Percentiles rank a stretch among this genome's conserved stretches.
These are phyloP conservation scores for Patagioenas fasciata DNA, from an alignment of 2,113 vertebrate species.

Conservation along the genomic window DNA sequence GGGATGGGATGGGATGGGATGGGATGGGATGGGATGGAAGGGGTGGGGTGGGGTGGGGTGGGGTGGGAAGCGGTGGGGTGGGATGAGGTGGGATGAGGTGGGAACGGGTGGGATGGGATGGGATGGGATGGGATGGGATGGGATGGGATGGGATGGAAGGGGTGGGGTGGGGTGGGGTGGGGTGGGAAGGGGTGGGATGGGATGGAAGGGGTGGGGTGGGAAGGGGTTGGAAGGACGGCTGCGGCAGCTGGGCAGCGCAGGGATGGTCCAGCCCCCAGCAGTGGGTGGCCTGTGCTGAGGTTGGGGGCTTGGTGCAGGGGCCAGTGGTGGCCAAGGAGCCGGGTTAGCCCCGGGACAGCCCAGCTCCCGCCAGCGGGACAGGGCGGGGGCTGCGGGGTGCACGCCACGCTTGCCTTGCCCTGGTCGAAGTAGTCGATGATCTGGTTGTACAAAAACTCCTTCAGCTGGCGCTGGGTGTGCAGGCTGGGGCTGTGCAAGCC, in stretches of 20 bases:
- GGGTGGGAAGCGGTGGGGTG: too few relatives aligned
- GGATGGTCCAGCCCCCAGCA: not conserved
- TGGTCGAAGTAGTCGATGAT: slow-evolving; percentile 61
- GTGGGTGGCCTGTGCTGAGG: not conserved
- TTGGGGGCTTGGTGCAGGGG: not conserved
- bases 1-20: too few relatives aligned
- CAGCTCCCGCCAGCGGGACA: accelerated
- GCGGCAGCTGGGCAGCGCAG: accelerated
- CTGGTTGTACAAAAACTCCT: slow-evolving; percentile 66
- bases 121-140: too few relatives aligned
- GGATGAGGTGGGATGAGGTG: too few relatives aligned
- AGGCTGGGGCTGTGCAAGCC: not conserved
- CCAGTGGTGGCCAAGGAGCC: too few relatives aligned
- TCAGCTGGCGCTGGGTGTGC: slow-evolving; percentile 67
- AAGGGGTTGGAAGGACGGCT: not conserved
- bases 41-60: too few relatives aligned
- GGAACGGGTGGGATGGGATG: too few relatives aligned
- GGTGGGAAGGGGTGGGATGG: too few relatives aligned
- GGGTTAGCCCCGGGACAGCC: not conserved
- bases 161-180: not conserved
- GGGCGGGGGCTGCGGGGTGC: not conserved
- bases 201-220: too few relatives aligned
- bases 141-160: too few relatives aligned
- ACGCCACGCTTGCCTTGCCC: slow-evolving; percentile 22
- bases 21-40: too few relatives aligned